Evolutionary conservation across 2,113 vertebrate genomes (phyloP), one percentile per base, ranked within the genome.

Genomic region (Misgurnus anguillicaudatus): DNA sequence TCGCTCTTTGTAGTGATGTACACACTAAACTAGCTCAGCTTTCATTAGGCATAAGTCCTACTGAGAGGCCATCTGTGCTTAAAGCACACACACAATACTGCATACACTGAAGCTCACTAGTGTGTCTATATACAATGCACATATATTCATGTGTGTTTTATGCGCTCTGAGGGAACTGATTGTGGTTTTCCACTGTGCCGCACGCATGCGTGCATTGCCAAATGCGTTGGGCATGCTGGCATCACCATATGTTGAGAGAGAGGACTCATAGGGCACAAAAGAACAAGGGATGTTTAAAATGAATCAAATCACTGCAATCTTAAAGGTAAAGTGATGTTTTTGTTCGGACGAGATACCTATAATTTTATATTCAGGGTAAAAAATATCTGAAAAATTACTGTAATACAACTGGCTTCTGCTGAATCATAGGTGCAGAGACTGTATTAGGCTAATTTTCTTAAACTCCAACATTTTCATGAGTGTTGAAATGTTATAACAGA

Each of bases 41-140:
- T 84, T 84, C 83, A 78, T 64, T 75, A 75, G 21, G 63, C 45
- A 62, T 68, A 63, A 75, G 57, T 65, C 83, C 75, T 65, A 84
- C 83, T 75, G 75, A 81, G 83, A 78, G 79, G 70, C 75, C 83
- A 84, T 81, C 83, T 80, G 78, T 53, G 64, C 61, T 16, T n/a
- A 62, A 60, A 47, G 10, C 11, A 6, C 24, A 79, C 31, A 69
- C 13, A 1, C 47, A 63, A 68, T 17, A 19, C 51, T 16, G 38
- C 68, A 16, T 31, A 24, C 47, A 14, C 60, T 36, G 53, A 17
- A 60, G 70, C 48, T 17, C 66, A 42, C 42, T 51, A n/a, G 6
- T 19, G 16, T 42, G 63, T 65, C 31, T 72, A 31, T 70, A 48
- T 19, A 36, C 9, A 21, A 16, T 2, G 6, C 24, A 57, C 9